Base-by-base conservation (phyloP, 2,113 vertebrate species). In the Heterotis niloticus region DNA sequence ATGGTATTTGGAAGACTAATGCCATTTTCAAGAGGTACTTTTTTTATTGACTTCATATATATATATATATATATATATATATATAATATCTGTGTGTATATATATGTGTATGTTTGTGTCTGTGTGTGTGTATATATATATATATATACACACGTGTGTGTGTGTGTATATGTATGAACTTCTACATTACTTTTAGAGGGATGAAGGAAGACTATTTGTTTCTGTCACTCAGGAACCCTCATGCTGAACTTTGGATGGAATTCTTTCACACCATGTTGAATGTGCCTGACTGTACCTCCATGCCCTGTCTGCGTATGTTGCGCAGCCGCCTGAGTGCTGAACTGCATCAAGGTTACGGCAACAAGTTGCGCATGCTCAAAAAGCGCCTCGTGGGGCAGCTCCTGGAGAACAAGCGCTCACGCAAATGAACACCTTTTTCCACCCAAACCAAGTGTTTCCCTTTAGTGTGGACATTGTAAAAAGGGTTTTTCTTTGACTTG, bases 241-340 rank as follows among this genome's bases (percentile, higher is more conserved):
- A 98, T 9, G 81, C 91, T 29, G 94, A 95, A 0, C 16, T 93
- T 84, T 98, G 97, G 97, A 88, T 85, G n/a, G 91, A 95, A 1
- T 93, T 99, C 84, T 99, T 99, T 86, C 91, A 93, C 78, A 84
- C 85, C 1, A 86, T 98, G 86, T 87, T 99, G 69, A 98, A 98
- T 68, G 86, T 96, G 12, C 92, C 92, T 0, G 88, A 86, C 65
- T 92, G 94, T 85, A 51, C 77, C 18, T 85, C 90, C 9, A 90
- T 90, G 79, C 93, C 93, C 0, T 86, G 89, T 28, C 90, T 99
- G 24, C 52, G 59, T 23, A 28, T 4, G 4, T 83, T 96, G 52
- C 89, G 93, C 18, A 28, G 77, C 64, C 87, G 71, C 13, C 83
- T 99, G 57, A 83, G 73, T 34, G 78, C 85, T 0, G 76, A 90